Evolutionary conservation across 2,113 vertebrate species (phyloP).

Genomic region (Lasiurus borealis): DNA sequence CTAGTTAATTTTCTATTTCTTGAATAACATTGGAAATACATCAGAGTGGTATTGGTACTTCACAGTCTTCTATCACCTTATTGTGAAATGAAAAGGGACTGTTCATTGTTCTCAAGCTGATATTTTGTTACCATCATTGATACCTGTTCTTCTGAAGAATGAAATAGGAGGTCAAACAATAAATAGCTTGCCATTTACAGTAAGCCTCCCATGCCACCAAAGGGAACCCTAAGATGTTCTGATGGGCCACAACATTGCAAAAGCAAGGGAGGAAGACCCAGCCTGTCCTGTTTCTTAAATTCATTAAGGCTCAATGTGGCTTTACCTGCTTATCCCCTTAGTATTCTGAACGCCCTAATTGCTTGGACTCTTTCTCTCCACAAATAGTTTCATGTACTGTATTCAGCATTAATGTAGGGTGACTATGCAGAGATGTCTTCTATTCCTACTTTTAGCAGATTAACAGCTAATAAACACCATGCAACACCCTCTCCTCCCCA

Average conservation of each 20-base stretch:
- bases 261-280: conserved; percentile 60
- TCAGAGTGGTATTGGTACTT: not conserved
- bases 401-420: conserved; percentile 77
- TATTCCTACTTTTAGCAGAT: conserved; percentile 88
- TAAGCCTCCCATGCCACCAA: conserved; percentile 30
- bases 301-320: conserved; percentile 12
- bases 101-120: conserved; percentile 55
- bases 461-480: conserved; percentile 91
- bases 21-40: not conserved
- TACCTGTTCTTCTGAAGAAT: conserved; percentile 20
- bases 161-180: not conserved
- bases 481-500: conserved; percentile 84
- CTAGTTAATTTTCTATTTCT: not conserved
- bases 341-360: conserved; percentile 76
- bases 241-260: conserved; percentile 66
- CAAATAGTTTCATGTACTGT: conserved; percentile 84
- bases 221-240: conserved; percentile 61
- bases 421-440: conserved; percentile 84
- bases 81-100: conserved; percentile 2
- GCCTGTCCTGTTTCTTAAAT: conserved; percentile 57
- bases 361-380: conserved; percentile 79
- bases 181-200: conserved; percentile 47
- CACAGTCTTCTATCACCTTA: not conserved
- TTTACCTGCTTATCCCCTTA: conserved; percentile 58
- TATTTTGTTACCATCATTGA: not conserved